Conservation (phyloP, 2,797 vertebrate genomes). For the Fratercula arctica region DNA sequence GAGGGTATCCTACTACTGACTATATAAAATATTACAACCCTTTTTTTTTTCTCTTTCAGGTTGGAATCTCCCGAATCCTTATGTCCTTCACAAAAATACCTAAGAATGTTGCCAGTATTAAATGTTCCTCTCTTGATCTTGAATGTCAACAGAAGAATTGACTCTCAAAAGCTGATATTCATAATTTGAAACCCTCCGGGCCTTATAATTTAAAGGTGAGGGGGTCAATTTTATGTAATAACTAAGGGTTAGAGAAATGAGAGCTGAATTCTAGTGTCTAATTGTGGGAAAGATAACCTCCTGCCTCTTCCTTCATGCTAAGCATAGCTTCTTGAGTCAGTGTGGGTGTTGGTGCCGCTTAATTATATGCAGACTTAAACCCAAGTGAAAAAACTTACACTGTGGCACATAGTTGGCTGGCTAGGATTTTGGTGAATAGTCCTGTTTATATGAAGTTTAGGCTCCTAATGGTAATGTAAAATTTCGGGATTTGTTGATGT, state of each 20-base stretch:
- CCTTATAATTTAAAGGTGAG: not conserved
- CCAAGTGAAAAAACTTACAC: not conserved
- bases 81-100: not conserved
- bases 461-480: not conserved
- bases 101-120: not conserved
- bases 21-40: not conserved
- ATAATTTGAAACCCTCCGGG: not conserved
- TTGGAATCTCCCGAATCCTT: not conserved
- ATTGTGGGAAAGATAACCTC: not conserved
- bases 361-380: not conserved
- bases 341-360: not conserved
- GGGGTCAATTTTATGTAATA: not conserved
- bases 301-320: not conserved
- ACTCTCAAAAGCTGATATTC: not conserved
- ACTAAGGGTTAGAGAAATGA: not conserved
- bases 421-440: not conserved
- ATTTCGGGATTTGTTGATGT: not conserved
- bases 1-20: not conserved
- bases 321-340: not conserved
- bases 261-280: not conserved
- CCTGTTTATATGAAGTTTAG: not conserved
- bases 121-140: not conserved
- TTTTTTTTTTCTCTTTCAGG: constrained; percentile 5
- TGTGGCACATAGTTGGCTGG: not conserved
- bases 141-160: not conserved